phyloP scores from a whole-genome alignment of 2,888 invertebrate species.

The Teleogryllus oceanicus region DNA sequence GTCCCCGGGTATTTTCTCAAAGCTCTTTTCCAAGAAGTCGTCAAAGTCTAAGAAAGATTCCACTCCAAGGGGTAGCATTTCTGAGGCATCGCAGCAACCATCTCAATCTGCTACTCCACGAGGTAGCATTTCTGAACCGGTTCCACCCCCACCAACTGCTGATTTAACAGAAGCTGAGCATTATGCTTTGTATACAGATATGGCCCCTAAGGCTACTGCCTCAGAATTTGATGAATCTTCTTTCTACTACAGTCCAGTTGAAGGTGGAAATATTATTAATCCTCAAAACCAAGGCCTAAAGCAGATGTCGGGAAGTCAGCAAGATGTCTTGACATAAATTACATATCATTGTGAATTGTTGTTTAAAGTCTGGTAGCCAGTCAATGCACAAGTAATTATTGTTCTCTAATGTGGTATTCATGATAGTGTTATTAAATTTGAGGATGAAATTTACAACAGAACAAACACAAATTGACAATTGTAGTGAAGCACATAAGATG shows the following conservation, averaged over 20 bases:
- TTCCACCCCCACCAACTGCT: slow-evolving; percentile 47
- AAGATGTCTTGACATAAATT: slow-evolving; percentile 34
- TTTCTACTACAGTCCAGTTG: slow-evolving; percentile 80
- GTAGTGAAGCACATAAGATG: too few species aligned
- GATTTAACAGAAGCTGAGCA: slow-evolving; percentile 84
- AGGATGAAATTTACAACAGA: neutral
- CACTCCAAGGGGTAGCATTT: neutral
- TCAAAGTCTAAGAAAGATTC: slow-evolving; percentile 29
- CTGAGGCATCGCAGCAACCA: slow-evolving; percentile 10
- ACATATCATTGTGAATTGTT: neutral
- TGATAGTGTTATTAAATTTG: slow-evolving; percentile 12
- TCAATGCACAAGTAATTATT: too few species aligned
- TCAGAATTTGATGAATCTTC: slow-evolving; percentile 87
- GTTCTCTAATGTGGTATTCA: too few species aligned
- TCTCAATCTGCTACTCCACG: neutral
- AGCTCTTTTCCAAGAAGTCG: slow-evolving; percentile 38
- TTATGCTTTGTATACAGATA: slow-evolving; percentile 79
- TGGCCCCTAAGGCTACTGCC: slow-evolving; percentile 79
- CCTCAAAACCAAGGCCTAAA: slow-evolving; percentile 21
- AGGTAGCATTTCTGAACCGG: slow-evolving; percentile 30
- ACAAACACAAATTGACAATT: too few species aligned
- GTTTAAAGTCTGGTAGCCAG: neutral
- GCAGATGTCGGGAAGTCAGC: slow-evolving; percentile 19
- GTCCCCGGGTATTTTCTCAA: slow-evolving; percentile 39
- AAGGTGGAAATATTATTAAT: slow-evolving; percentile 65